Percentiles rank a stretch among this genome's conserved stretches.
phyloP scores from a whole-genome alignment of 2,888 invertebrate genomes.

The Podotricha telesiphe region DNA sequence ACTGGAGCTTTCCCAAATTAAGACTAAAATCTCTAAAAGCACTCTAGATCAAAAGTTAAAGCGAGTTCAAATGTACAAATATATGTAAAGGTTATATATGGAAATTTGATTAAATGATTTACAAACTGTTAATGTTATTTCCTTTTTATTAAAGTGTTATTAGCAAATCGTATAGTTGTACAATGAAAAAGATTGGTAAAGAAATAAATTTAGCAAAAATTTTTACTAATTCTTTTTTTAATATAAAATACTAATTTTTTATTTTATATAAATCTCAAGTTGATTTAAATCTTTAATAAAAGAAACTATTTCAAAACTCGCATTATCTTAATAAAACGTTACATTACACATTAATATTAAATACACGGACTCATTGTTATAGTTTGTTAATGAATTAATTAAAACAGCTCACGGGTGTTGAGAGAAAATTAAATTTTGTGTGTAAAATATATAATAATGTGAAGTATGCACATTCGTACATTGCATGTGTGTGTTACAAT shows the following conservation, averaged over 20 bases:
- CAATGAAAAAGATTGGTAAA: no score
- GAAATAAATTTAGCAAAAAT: no score
- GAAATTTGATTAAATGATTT: no score
- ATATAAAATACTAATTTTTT: no score
- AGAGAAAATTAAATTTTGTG: not conserved
- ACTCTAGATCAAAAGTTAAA: conserved; percentile 10
- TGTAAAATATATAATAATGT: not conserved
- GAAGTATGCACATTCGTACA: not conserved
- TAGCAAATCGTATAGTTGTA: no score
- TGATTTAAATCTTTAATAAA: no score
- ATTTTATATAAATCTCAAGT: no score
- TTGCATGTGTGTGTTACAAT: not conserved
- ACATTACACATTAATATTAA: not conserved
- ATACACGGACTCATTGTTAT: conserved; percentile 5
- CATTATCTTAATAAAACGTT: not conserved
- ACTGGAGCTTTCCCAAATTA: conserved; percentile 40
- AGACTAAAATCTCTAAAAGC: conserved; percentile 23
- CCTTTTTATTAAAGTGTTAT: no score
- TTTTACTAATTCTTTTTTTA: no score
- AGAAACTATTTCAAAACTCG: no score
- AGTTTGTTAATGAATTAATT: conserved; percentile 12
- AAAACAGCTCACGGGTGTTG: not conserved
- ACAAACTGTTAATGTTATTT: no score
- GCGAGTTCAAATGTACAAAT: not conserved
- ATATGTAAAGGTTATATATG: not conserved